phyloP scores from a whole-genome alignment of 2,113 vertebrate genomes.

The Lycaon pictus region DNA sequence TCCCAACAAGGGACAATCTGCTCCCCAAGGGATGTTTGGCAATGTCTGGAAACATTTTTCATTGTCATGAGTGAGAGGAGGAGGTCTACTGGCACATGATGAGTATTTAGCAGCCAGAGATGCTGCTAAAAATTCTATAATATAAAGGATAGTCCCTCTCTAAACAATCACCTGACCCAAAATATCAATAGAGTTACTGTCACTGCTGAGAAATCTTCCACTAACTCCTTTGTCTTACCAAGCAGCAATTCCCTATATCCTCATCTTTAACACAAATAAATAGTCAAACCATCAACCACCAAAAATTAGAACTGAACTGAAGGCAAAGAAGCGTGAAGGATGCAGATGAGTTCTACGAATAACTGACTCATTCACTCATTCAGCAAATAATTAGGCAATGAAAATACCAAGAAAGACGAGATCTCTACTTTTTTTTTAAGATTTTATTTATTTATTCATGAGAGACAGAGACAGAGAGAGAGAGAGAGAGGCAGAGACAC shows the following conservation, averaged over 20 bases:
- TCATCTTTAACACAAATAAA: constrained; percentile 11
- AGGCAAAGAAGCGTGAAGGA: not conserved
- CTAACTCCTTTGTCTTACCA: constrained; percentile 38
- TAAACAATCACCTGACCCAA: not conserved
- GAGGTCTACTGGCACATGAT: not conserved
- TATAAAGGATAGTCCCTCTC: not conserved
- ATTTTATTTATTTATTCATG: too few relatives aligned
- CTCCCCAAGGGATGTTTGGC: not conserved
- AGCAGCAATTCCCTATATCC: not conserved
- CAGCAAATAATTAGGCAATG: not conserved
- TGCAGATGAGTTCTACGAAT: not conserved
- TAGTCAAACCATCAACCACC: not conserved
- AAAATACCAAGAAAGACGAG: not conserved
- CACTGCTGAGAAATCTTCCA: not conserved
- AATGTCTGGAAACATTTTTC: not conserved
- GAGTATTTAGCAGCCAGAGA: not conserved
- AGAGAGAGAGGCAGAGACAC: too few relatives aligned
- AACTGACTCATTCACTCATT: constrained; percentile 6
- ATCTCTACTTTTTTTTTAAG: not conserved
- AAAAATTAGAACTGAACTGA: constrained; percentile 31
- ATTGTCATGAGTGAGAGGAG: not conserved
- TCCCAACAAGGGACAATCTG: not conserved
- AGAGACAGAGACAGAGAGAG: too few relatives aligned
- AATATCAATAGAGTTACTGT: not conserved
- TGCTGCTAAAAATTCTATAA: not conserved